These are phyloP conservation scores for Trissolcus basalis DNA, from an alignment of 1,140 invertebrate species.

Conservation along the genomic window DNA sequence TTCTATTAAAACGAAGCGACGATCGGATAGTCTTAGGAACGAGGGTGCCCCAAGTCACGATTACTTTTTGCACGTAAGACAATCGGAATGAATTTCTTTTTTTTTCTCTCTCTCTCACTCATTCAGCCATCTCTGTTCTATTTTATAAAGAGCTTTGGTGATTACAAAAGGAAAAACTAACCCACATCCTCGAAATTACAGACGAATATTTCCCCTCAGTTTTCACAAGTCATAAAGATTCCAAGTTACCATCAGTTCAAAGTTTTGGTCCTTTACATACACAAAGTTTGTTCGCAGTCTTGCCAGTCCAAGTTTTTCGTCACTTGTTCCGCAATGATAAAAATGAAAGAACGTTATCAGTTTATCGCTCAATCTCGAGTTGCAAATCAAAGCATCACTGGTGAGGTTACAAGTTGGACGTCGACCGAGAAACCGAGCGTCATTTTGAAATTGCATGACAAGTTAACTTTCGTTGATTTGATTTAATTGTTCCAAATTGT, in stretches of 20 bases:
- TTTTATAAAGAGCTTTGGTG: slow-evolving; percentile 47
- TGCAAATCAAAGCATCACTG: slow-evolving; percentile 24
- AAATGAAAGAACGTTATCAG: slow-evolving; percentile 39
- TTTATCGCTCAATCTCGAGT: slow-evolving; percentile 7
- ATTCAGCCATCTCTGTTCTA: slow-evolving; percentile 31
- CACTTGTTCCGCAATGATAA: slow-evolving; percentile 40
- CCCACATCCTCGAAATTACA: slow-evolving; percentile 51
- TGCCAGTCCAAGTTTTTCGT: slow-evolving; percentile 32
- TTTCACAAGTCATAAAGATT: slow-evolving; percentile 57
- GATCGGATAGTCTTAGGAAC: slow-evolving; percentile 72
- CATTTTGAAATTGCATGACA: slow-evolving; percentile 27
- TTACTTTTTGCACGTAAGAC: slow-evolving; percentile 39
- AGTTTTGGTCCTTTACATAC: slow-evolving; percentile 50
- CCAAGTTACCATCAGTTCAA: slow-evolving; percentile 55
- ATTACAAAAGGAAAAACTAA: slow-evolving; percentile 50
- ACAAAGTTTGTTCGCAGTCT: slow-evolving; percentile 40
- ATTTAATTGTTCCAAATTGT: slow-evolving; percentile 41
- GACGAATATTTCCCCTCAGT: slow-evolving; percentile 55
- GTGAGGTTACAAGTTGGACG: slow-evolving; percentile 14
- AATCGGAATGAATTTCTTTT: slow-evolving; percentile 38
- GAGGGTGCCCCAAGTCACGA: slow-evolving; percentile 65
- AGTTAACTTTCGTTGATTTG: slow-evolving; percentile 43
- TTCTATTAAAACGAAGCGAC: slow-evolving; percentile 50
- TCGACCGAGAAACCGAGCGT: slow-evolving; percentile 8
- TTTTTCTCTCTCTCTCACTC: slow-evolving; percentile 28